Evolutionary conservation across 2,888 invertebrate genomes (phyloP).

Genomic region (Hirtodrosophila confusa): DNA sequence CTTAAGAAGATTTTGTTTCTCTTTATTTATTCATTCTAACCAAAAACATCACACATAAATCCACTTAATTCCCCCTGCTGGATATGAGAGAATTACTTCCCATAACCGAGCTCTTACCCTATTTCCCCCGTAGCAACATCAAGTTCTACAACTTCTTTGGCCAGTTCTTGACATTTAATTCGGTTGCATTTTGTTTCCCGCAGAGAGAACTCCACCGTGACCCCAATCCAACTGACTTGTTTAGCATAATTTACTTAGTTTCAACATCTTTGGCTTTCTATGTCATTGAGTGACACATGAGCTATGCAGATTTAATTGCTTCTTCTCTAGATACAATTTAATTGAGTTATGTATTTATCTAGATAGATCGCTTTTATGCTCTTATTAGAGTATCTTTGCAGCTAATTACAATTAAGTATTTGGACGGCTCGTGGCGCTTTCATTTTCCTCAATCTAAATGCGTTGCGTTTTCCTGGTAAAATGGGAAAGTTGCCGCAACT

Average conservation of each 20-base stretch:
- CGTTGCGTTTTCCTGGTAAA: conserved; percentile 68
- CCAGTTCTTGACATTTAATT: conserved; percentile 48
- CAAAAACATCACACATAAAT: conserved; percentile 7
- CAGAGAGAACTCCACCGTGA: conserved; percentile 43
- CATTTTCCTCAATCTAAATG: conserved; percentile 63
- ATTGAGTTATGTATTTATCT: conserved; percentile 33
- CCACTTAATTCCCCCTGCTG: conserved; percentile 4
- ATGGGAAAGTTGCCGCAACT: conserved; percentile 68
- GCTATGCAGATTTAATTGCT: conserved; percentile 29
- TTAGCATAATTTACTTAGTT: conserved; percentile 65
- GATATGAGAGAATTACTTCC: conserved; percentile 42
- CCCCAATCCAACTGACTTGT: conserved; percentile 67
- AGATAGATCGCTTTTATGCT: not conserved
- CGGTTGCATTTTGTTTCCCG: conserved; percentile 45
- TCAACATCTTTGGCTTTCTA: conserved; percentile 50
- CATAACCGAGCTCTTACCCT: conserved; percentile 40
- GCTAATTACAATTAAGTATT: conserved; percentile 44
- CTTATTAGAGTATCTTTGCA: not conserved
- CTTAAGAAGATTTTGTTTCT: no score
- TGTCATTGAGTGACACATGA: conserved; percentile 48
- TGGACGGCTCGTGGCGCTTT: conserved; percentile 60
- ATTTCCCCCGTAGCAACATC: not conserved
- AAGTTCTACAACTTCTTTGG: conserved; percentile 28
- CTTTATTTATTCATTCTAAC: no score
- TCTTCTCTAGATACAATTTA: conserved; percentile 34